Conservation (phyloP, 2,888 invertebrate species). For the Idaea aversata region DNA sequence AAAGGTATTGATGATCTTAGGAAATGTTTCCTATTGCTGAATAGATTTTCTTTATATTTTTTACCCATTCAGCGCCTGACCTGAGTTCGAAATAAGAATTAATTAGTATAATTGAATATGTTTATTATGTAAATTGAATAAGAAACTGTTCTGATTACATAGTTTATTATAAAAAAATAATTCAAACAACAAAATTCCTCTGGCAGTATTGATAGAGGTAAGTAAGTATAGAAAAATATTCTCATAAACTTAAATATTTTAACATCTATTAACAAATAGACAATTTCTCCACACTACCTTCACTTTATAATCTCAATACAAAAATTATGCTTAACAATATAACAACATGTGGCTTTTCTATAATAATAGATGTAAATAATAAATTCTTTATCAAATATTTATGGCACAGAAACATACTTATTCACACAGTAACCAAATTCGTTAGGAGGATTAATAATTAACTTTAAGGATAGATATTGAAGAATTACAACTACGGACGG, state of each 20-base stretch:
- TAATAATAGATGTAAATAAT: background rate
- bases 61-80: background rate
- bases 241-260: slow-evolving; percentile 18
- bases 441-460: background rate
- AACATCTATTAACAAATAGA: slow-evolving; percentile 14
- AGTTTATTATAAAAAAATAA: slow-evolving; percentile 46
- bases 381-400: slow-evolving; percentile 20
- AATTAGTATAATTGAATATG: background rate
- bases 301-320: background rate
- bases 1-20: background rate
- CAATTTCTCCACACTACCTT: slow-evolving; percentile 13
- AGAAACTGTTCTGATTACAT: slow-evolving; percentile 9
- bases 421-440: slow-evolving; percentile 21
- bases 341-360: background rate
- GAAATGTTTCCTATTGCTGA: background rate
- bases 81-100: background rate
- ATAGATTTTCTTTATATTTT: background rate
- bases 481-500: background rate
- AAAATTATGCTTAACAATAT: background rate
- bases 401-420: slow-evolving; percentile 51
- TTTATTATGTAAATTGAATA: slow-evolving; percentile 21
- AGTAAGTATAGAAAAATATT: slow-evolving; percentile 25
- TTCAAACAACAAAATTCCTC: slow-evolving; percentile 28
- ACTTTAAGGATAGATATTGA: background rate
- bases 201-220: slow-evolving; percentile 13